Percentiles rank a stretch among this genome's conserved stretches.
Conservation (phyloP, 2,113 vertebrate genomes). For the Dinomys branickii region DNA sequence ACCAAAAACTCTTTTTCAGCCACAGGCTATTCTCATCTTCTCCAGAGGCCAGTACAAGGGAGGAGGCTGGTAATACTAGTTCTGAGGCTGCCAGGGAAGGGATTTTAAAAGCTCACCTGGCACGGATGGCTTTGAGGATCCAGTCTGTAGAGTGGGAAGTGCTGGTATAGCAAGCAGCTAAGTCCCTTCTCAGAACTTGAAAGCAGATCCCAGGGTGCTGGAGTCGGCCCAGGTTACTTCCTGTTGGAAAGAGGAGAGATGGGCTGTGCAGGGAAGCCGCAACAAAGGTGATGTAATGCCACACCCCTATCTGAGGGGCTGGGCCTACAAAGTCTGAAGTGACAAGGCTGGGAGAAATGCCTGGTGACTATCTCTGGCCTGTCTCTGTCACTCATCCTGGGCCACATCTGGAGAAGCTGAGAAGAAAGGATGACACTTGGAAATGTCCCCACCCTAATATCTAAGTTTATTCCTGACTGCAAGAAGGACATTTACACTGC, state of each 20-base stretch:
- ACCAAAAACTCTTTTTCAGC: background rate
- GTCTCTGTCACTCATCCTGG: background rate
- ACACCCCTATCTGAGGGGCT: background rate
- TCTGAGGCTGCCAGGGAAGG: background rate
- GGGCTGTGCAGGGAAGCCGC: background rate
- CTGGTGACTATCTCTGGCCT: background rate
- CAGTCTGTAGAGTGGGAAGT: conserved; percentile 18
- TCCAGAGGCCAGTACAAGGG: background rate
- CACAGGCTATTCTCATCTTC: background rate
- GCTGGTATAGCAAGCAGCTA: conserved; percentile 41
- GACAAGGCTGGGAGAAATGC: background rate
- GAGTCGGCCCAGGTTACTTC: conserved; percentile 36
- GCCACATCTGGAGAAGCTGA: background rate
- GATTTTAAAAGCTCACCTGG: background rate
- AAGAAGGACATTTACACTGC: background rate
- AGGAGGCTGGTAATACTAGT: background rate
- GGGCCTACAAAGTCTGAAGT: background rate
- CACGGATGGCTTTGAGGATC: conserved; percentile 19
- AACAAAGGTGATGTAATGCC: background rate
- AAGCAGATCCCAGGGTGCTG: conserved; percentile 43
- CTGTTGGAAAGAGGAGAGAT: conserved; percentile 33
- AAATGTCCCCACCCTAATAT: background rate
- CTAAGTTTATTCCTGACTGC: background rate
- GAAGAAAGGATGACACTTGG: background rate
- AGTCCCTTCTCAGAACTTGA: conserved; percentile 33